These are phyloP conservation scores for Mormyrops boulengeri DNA, from an alignment of 2,797 vertebrate species.

Conservation along the genomic window DNA sequence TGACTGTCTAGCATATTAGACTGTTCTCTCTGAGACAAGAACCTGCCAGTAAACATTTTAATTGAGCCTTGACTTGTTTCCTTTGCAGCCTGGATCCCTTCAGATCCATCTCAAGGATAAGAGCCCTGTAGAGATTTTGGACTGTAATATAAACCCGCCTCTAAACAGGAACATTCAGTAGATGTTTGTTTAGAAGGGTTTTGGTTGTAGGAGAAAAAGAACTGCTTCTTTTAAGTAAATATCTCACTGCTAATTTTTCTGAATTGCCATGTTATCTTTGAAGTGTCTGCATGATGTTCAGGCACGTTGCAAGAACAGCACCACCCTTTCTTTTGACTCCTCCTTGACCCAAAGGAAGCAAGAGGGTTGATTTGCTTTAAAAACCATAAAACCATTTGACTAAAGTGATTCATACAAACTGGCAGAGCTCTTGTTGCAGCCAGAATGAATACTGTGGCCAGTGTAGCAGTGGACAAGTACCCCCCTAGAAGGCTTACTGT, in stretches of 20 bases:
- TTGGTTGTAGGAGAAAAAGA: background rate
- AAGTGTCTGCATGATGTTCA: background rate
- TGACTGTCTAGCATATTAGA: background rate
- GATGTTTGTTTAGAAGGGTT: background rate
- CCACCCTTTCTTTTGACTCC: background rate
- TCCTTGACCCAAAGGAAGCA: background rate
- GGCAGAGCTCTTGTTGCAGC: background rate
- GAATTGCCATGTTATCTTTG: background rate
- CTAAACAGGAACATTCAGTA: conserved; percentile 3
- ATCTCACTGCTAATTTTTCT: background rate
- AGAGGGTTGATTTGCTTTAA: background rate
- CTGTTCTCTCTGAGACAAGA: conserved; percentile 1
- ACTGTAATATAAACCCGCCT: background rate
- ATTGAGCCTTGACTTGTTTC: conserved; percentile 32
- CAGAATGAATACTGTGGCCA: background rate
- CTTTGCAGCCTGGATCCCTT: background rate
- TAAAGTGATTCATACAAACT: background rate
- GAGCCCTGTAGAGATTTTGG: background rate
- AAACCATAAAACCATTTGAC: background rate
- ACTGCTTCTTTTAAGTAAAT: background rate
- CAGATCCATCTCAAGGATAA: conserved; percentile 13
- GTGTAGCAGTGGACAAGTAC: background rate
- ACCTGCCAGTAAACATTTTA: conserved; percentile 18
- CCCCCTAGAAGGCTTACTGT: background rate
- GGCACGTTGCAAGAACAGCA: background rate